These are phyloP conservation scores for Acleris literana DNA, from an alignment of 2,888 invertebrate species.

Conservation along the genomic window DNA sequence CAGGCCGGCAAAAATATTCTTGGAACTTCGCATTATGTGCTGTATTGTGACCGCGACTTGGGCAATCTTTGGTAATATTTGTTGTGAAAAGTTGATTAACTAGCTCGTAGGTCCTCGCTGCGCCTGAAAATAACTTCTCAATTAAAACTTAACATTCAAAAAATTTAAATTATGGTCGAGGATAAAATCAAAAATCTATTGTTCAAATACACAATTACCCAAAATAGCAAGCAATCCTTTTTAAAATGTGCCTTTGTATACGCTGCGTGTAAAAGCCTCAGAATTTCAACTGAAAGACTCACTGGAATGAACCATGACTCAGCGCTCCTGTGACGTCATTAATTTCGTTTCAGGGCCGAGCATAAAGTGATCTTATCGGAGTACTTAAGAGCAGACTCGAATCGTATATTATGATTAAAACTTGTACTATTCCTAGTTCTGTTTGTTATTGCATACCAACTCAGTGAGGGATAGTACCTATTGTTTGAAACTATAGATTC, in stretches of 20 bases:
- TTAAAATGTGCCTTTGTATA: not conserved
- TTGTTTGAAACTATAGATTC: no score
- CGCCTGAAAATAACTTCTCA: no score
- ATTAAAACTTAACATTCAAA: not conserved
- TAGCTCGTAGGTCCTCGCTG: no score
- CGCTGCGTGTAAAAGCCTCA: not conserved
- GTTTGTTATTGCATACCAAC: no score
- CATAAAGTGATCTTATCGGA: conserved; percentile 44
- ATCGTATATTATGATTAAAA: conserved; percentile 19
- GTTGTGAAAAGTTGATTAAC: no score
- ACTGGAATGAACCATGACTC: conserved; percentile 54
- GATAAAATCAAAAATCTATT: not conserved
- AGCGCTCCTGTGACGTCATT: conserved; percentile 57
- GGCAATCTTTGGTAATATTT: no score
- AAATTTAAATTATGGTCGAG: not conserved
- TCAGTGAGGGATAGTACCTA: no score
- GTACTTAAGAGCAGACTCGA: conserved; percentile 15
- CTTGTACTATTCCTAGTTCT: no score
- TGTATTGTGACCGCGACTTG: no score
- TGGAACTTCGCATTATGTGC: no score
- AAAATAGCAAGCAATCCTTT: not conserved
- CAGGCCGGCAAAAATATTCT: no score
- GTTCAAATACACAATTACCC: not conserved
- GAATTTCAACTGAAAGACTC: conserved; percentile 22
- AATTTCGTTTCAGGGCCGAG: conserved; percentile 39